Percentiles rank a stretch among this genome's conserved stretches.
phyloP scores from a whole-genome alignment of 2,113 vertebrate species.

The Cichladusa arquata region DNA sequence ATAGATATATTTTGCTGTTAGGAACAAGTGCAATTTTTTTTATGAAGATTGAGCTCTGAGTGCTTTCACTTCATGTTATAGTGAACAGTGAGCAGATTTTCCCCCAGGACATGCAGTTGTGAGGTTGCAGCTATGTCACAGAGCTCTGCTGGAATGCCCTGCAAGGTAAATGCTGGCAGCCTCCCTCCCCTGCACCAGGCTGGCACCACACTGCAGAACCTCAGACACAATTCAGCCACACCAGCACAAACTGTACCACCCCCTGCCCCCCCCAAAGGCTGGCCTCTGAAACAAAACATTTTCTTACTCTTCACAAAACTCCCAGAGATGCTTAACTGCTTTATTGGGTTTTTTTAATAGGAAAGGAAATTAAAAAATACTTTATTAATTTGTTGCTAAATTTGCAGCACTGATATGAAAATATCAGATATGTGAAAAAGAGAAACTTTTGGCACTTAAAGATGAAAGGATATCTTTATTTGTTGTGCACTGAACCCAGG shows the following conservation, averaged over 20 bases:
- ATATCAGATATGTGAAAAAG: neutral
- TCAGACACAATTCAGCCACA: neutral
- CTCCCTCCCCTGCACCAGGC: neutral
- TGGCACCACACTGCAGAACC: fast-evolving
- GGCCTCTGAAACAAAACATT: neutral
- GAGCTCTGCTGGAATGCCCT: neutral
- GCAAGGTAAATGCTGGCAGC: neutral
- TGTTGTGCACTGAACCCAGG: neutral
- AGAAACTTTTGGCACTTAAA: neutral
- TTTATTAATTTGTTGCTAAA: neutral
- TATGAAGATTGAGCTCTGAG: neutral
- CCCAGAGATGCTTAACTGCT: neutral
- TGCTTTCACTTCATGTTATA: neutral
- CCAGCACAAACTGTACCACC: fast-evolving
- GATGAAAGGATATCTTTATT: neutral
- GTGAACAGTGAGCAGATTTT: neutral
- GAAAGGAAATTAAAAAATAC: neutral
- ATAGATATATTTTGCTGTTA: neutral
- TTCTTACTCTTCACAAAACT: neutral
- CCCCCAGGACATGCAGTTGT: neutral
- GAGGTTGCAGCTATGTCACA: neutral
- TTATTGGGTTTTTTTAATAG: neutral
- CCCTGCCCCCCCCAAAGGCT: neutral
- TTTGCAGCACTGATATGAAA: neutral
- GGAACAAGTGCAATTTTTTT: neutral